A percentile compares a stretch with the other conserved stretches of the same genome.
phyloP scores from a whole-genome alignment of 1,140 invertebrate genomes.

The Procambarus clarkii region DNA sequence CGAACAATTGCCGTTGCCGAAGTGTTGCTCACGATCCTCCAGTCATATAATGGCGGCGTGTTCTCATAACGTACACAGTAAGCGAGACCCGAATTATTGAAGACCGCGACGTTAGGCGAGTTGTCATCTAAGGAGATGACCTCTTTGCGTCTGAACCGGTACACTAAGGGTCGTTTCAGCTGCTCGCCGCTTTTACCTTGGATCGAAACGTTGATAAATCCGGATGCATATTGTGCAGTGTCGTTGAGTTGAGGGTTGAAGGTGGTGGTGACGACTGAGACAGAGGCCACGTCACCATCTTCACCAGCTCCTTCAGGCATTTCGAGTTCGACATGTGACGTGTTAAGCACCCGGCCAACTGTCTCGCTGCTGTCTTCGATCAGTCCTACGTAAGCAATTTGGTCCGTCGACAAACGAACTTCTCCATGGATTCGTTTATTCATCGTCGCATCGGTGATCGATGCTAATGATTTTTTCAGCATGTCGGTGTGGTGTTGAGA shows the following conservation, averaged over 20 bases:
- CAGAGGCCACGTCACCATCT: background rate
- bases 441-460: background rate
- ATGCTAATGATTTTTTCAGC: background rate
- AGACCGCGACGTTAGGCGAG: background rate
- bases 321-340: background rate
- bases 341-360: background rate
- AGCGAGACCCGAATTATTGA: constrained; percentile 15
- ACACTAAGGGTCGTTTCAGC: background rate
- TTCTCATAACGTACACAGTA: constrained; percentile 11
- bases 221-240: background rate
- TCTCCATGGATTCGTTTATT: background rate
- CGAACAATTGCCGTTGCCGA: background rate
- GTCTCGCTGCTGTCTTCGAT: background rate
- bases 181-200: background rate
- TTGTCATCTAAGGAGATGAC: background rate
- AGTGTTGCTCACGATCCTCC: background rate
- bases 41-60: background rate
- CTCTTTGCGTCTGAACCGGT: constrained; percentile 1
- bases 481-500: too few relatives aligned
- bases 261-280: background rate
- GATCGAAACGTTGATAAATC: background rate
- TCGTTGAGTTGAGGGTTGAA: background rate
- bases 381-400: background rate
- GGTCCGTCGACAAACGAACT: background rate
- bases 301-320: constrained; percentile 4